Evolutionary conservation across 1,140 invertebrate genomes (phyloP).

Genomic region (Trissolcus basalis): DNA sequence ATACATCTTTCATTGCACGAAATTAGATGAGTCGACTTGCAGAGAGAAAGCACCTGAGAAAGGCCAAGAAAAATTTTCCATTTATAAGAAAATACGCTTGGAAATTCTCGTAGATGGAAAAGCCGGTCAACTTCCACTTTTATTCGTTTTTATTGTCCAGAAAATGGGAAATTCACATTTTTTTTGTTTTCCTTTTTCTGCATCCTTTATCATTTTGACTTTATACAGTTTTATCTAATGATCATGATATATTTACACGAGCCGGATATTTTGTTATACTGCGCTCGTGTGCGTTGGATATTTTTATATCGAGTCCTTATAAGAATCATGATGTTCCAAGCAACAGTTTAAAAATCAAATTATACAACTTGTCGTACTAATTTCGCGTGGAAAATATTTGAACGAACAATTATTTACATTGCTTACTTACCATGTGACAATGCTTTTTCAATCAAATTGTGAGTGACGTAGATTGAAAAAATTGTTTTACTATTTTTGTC

Average conservation of each 20-base stretch:
- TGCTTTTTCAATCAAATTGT: too few species aligned
- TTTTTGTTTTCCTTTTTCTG: conserved; percentile 14
- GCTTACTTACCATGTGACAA: too few species aligned
- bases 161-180: conserved; percentile 57
- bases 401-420: too few species aligned
- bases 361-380: too few species aligned
- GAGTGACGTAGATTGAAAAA: too few species aligned
- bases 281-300: too few species aligned
- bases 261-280: too few species aligned
- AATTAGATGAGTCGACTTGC: conserved; percentile 61
- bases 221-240: conserved; percentile 1
- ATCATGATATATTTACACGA: conserved; percentile 3
- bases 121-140: conserved; percentile 29
- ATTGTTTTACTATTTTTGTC: too few species aligned
- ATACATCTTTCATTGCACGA: conserved; percentile 62
- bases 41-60: conserved; percentile 23
- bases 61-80: conserved; percentile 63
- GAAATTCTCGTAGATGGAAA: conserved; percentile 59
- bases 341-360: too few species aligned
- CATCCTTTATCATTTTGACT: conserved; percentile 12
- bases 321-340: too few species aligned
- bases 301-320: too few species aligned
- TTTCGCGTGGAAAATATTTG: too few species aligned
- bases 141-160: conserved; percentile 62
- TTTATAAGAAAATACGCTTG: conserved; percentile 70